These are phyloP conservation scores for Venturia canescens DNA, from an alignment of 1,140 invertebrate genomes.

Conservation along the genomic window DNA sequence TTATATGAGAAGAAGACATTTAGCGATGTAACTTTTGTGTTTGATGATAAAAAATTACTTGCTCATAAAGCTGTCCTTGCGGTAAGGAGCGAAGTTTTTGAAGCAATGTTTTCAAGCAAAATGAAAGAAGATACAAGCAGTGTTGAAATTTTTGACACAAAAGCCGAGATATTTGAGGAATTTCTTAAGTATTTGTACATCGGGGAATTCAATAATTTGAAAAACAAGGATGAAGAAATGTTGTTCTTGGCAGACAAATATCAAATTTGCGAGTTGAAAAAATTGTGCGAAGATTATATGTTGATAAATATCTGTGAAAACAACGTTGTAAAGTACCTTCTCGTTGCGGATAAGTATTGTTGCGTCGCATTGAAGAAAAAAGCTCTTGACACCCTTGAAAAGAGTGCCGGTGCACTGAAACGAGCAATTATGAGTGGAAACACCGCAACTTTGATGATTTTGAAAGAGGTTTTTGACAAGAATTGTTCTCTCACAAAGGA, in stretches of 20 bases:
- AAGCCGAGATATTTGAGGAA: neutral
- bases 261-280: neutral
- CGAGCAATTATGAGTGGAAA: neutral
- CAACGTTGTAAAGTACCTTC: neutral
- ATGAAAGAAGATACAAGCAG: constrained; percentile 36
- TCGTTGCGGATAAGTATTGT: neutral
- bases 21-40: constrained; percentile 20
- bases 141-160: constrained; percentile 36
- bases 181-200: constrained; percentile 39
- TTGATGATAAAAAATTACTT: constrained; percentile 5
- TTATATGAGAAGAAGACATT: neutral
- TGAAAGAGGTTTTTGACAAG: no score
- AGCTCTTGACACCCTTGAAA: neutral
- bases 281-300: neutral
- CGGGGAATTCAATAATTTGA: neutral
- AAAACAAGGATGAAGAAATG: neutral
- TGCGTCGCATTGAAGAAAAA: neutral
- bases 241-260: neutral
- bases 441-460: no score
- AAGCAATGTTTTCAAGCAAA: constrained; percentile 47
- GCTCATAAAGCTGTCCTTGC: constrained; percentile 50
- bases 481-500: no score
- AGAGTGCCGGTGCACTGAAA: neutral
- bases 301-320: neutral
- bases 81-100: constrained; percentile 50